phyloP scores from a whole-genome alignment of 1,140 invertebrate genomes.

The Heliconius hermathena region DNA sequence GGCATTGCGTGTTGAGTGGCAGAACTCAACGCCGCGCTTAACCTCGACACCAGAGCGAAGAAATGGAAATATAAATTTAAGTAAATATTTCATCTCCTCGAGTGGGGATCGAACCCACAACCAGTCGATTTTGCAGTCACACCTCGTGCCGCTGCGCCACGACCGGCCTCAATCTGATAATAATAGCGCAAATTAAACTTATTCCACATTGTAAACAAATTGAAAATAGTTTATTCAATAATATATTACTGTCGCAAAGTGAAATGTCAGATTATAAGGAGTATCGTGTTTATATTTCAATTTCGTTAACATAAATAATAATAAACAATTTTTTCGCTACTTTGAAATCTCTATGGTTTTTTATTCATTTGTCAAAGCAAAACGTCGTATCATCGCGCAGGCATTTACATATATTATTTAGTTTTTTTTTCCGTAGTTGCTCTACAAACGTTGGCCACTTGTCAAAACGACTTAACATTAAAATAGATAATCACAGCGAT shows the following conservation, averaged over 20 bases:
- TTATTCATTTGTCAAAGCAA: constrained; percentile 3
- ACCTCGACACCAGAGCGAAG: no score
- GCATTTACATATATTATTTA: constrained; percentile 6
- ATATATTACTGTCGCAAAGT: neutral
- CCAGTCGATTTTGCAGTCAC: no score
- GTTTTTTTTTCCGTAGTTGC: constrained; percentile 28
- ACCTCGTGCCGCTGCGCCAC: no score
- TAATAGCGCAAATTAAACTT: neutral
- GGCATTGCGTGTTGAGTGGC: no score
- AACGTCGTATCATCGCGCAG: neutral
- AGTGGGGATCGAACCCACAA: no score
- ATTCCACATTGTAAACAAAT: neutral
- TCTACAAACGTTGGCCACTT: constrained; percentile 54
- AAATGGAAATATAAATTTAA: no score
- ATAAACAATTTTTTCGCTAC: neutral
- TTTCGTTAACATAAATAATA: neutral
- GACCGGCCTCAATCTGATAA: neutral
- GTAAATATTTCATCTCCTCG: no score
- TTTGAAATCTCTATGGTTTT: neutral
- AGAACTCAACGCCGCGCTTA: no score
- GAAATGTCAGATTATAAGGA: neutral
- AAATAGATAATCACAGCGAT: constrained; percentile 72
- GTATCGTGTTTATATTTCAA: neutral
- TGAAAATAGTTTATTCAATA: neutral
- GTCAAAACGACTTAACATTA: constrained; percentile 66